Evolutionary conservation across 1,140 invertebrate genomes (phyloP), one percentile per base, ranked within the genome.

Genomic region (Nymphalis io): DNA sequence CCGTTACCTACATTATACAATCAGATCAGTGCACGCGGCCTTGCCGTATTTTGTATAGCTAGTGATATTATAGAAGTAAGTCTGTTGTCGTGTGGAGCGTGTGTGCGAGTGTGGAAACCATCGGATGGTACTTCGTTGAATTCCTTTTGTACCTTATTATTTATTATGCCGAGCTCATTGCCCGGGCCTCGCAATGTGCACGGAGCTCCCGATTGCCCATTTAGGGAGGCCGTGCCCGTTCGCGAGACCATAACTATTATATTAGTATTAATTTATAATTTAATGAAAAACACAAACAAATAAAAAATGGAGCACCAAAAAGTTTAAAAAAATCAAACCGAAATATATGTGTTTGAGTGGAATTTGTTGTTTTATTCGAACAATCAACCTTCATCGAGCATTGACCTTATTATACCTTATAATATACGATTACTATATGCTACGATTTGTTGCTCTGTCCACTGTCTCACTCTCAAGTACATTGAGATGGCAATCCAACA

Each of bases 251-350:
- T 75, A 79, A 83, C 78, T 89, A 88, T 83, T 77, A 71, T 84
- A 82, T 81, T 90, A 89, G 86, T 85, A 83, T 89, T 89, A 89
- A 87, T 88, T 87, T 88, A 84, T 87, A 86, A 88, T 79, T 89
- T 87, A 88, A 88, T 81, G 73, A 86, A 76, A 84, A 76, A 85
- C 80, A 88, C 81, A 84, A 82, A 83, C 63, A 72, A 84, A 68
- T 80, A 82, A 87, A 85, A 87, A 90, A 89, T 89, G 89, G 89
- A 91, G 87, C 89, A 91, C 89, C 87, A 89, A 89, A 91, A 88
- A 83, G 73, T 77, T 27, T 65, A 75, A 83, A 83, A 85, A 81
- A 83, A 85, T 82, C 80, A 87, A 87, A 87, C 83, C 84, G 70
- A 82, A 90, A 91, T 87, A 88, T 83, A 89, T 81, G 85, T 83